Evolutionary conservation across 1,140 invertebrate genomes (phyloP), one percentile per base, ranked within the genome.

Genomic region (Drosophila malerkotliana): DNA sequence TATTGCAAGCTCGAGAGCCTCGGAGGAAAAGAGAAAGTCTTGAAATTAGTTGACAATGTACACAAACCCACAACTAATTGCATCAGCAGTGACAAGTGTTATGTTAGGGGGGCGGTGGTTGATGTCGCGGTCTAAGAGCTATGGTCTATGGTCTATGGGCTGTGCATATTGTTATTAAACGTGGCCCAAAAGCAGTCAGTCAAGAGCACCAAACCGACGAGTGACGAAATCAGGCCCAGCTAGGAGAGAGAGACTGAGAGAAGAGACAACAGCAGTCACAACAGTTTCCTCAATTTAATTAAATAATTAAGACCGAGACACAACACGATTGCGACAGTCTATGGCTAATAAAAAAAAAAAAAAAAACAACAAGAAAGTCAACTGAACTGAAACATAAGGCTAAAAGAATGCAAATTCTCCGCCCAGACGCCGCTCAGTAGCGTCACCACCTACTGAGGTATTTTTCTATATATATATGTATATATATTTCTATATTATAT

Each of bases 261-360:
- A 15, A 60, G 63, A 68, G 63, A 68, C 55, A 74, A 48, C 56
- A 59, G 57, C 76, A 64, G 48, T 52, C 59, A 75, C 60, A 68
- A 76, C 73, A 77, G 62, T 85, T 80, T 80, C 52, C 79, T 80
- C 72, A 85, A 87, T 87, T 85, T 74, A 87, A 87, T 85, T 78
- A 87, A 85, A 87, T 75, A 85, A 87, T 85, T 77, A 78, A 81
- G 62, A 64, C 52, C 57, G 59, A 69, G 67, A 69, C 56, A 48
- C 52, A 62, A 26, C n/a, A 44, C 64, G 26, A 32, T 48, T 30
- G 63, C 49, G 66, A 62, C 61, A 54, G 63, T 58, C 24, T 79
- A 79, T 84, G 48, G 63, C 80, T 72, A 84, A 84, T 83, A 84
- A 79, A 78, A 82, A 74, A 39, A 78, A 82, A 74, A 39, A 28